Conservation (phyloP, 2,888 invertebrate species). For the Spisula subtruncata region DNA sequence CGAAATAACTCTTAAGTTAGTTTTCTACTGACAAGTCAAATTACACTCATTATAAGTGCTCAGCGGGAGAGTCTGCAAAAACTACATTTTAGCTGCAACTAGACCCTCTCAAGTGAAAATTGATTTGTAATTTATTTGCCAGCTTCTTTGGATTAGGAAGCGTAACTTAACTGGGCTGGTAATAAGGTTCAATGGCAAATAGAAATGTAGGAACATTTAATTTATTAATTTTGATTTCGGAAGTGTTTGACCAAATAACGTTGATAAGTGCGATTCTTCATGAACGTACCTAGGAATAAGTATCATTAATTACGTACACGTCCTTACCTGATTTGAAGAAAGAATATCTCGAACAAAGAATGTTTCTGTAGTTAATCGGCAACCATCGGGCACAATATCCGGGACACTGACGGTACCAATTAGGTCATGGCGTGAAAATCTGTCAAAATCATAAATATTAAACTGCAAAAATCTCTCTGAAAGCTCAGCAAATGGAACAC, state of each 20-base stretch:
- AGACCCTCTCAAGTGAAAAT: no score
- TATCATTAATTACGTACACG: background rate
- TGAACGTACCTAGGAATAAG: no score
- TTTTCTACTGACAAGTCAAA: background rate
- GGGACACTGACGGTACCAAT: slow-evolving; percentile 95
- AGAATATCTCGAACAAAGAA: slow-evolving; percentile 95
- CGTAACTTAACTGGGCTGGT: no score
- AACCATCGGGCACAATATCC: slow-evolving; percentile 93
- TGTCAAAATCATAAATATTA: slow-evolving; percentile 95
- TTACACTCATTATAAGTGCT: background rate
- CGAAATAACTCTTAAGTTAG: background rate
- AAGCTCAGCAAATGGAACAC: slow-evolving; percentile 93
- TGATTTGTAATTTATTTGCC: no score
- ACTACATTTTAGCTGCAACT: background rate
- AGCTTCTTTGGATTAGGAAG: no score
- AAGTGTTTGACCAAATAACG: no score
- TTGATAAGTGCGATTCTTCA: no score
- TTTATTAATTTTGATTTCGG: no score
- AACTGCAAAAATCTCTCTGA: slow-evolving; percentile 93
- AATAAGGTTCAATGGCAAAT: no score
- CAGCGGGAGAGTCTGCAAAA: background rate
- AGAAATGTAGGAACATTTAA: no score
- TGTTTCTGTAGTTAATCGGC: slow-evolving; percentile 92
- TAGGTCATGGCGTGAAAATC: slow-evolving; percentile 95
- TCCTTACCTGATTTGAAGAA: slow-evolving; percentile 88